Evolutionary conservation across 2,797 vertebrate species (phyloP), one percentile per base, ranked within the genome.

Genomic region (Sandelia bainsii): DNA sequence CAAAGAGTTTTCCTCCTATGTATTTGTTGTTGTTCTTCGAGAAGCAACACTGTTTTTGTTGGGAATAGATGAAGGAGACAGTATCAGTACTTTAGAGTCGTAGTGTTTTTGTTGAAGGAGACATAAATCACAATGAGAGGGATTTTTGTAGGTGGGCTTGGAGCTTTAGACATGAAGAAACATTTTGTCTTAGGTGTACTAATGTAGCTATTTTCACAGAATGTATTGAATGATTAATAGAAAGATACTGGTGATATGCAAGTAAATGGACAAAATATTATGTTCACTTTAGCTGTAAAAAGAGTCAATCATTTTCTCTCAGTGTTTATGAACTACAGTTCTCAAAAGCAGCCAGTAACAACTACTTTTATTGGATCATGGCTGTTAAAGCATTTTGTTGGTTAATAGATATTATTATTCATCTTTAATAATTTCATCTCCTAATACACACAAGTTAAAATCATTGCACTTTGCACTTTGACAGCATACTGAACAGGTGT

Each of bases 21-120:
- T 60, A 49, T 69, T 67, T 82, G 70, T 60, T 56, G 62, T 51
- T 67, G 69, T 29, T 72, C 52, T 80, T 69, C 65, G 46, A 72
- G 49, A 69, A 29, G 48, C 61, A 61, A 45, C 20, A 22, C 22
- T 40, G 17, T 46, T 10, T 42, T 64, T 34, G 22, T 40, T 64
- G 54, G 39, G 27, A 72, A 51, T 3, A 37, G 39, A 16, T 27
- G 34, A 72, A 65, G 42, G 13, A 72, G 72, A 51, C 20, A 46
- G 62, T 45, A 32, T 23, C 3, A 20, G 27, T 19, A 40, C 29
- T 32, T 32, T 32, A 32, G 29, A 6, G 29, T 29, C 58, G 14
- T 19, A 50, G 19, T 65, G 27, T 25, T 52, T 17, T n/a, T 48
- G 54, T 23, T 32, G 22, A 44, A 53, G 16, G 16, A 65, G 14